Percentiles rank a stretch among this genome's conserved stretches.
phyloP scores from a whole-genome alignment of 2,113 vertebrate species.

The Theristicus caerulescens region DNA sequence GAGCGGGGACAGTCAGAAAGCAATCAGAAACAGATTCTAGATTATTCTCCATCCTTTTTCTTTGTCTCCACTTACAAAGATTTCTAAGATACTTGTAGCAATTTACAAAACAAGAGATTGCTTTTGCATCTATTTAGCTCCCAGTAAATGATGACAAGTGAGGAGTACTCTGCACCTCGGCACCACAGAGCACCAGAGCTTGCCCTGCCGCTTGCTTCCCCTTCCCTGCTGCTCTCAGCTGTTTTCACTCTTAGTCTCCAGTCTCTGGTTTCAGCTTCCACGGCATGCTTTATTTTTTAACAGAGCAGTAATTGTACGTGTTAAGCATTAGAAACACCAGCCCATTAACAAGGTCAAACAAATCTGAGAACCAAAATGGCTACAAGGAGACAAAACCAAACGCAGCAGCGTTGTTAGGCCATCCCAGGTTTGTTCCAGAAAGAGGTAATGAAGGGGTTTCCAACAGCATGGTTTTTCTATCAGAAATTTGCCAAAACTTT shows the following conservation, averaged over 20 bases:
- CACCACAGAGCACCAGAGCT: neutral
- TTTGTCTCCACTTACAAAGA: neutral
- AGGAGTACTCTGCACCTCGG: neutral
- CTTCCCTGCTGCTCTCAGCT: conserved; percentile 41
- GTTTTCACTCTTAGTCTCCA: conserved; percentile 5
- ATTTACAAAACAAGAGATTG: neutral
- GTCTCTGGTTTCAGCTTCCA: conserved; percentile 31
- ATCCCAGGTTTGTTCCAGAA: neutral
- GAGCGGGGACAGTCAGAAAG: rapidly evolving
- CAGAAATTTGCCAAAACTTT: neutral
- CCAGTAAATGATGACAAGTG: neutral
- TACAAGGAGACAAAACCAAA: neutral
- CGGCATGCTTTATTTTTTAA: neutral
- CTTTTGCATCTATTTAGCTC: neutral
- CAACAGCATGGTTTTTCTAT: neutral
- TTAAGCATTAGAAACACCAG: neutral
- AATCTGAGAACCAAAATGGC: neutral
- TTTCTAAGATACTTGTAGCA: neutral
- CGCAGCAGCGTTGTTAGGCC: neutral
- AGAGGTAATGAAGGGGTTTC: neutral
- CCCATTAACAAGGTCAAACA: neutral
- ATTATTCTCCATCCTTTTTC: neutral
- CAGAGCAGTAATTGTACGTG: neutral
- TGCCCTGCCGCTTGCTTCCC: neutral
- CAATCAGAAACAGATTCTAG: neutral